Evolutionary conservation across 1,140 invertebrate genomes (phyloP), one percentile per base, ranked within the genome.

Genomic region (Lineus longissimus): DNA sequence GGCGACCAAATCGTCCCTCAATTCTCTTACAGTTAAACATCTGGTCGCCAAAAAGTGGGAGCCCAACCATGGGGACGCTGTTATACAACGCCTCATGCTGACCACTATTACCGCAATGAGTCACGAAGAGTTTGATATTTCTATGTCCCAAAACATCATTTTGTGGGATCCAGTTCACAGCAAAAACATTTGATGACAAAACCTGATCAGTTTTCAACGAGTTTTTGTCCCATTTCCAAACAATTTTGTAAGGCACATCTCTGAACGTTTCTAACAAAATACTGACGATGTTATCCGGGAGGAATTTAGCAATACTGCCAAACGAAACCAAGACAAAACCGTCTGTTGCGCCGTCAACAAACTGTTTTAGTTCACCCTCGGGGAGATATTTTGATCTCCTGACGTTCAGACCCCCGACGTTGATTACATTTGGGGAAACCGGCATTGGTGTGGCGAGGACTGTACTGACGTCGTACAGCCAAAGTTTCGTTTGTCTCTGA

Each of bases 161-260:
- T 76, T 90, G 89, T 1, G 89, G 89, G 63, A 89, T 70, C 88
- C 89, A 91, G 69, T 85, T 85, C 25, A 36, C 31, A 23, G 19
- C 9, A 25, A 40, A 17, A 4, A 22, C 17, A 30, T 31, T 40
- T 23, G 15, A 19, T 29, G 55, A 25, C 11, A 25, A 4, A 29
- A 17, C 55, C 55, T 29, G 55, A 15, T 36, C 33, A 15, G 25
- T 15, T 4, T n/a, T 51, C 6, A 27, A n/a, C 4, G 47, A 51
- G 6, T 51, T 51, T 51, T 27, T 9, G n/a, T 51, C 47, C 47
- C 25, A 23, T n/a, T 23, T 19, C 25, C 19, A 27, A 51, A 51
- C 47, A 19, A 51, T 27, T n/a, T 19, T 51, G 25, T 51, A 23
- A 23, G 47, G 25, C 9, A 51, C 9, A 7, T 51, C 47, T n/a